A percentile compares a stretch with the other conserved stretches of the same genome.
Conservation (phyloP, 2,113 vertebrate genomes). For the Apaloderma vittatum region DNA sequence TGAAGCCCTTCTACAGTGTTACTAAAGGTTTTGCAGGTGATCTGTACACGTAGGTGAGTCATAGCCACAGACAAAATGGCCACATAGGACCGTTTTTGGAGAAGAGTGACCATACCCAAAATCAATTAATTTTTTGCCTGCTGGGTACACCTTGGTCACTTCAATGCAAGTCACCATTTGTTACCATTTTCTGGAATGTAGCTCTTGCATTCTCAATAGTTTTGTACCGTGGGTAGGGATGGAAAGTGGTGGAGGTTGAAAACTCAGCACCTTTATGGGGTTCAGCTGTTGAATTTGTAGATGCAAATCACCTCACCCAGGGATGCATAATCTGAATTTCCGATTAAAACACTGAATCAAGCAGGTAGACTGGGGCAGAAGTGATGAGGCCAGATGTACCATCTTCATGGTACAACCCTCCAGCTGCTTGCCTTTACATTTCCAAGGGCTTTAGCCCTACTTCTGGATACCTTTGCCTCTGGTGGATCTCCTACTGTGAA, state of each 20-base stretch:
- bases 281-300: background rate
- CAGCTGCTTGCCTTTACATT: background rate
- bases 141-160: fast-evolving
- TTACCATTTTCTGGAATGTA: background rate
- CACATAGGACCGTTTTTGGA: background rate
- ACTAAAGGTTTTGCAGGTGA: background rate
- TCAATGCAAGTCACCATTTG: background rate
- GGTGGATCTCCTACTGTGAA: background rate
- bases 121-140: background rate
- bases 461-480: background rate
- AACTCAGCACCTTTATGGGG: background rate
- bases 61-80: background rate
- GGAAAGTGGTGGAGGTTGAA: background rate
- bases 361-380: background rate
- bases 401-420: background rate
- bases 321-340: background rate
- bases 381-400: background rate
- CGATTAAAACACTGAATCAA: background rate
- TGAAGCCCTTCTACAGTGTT: background rate
- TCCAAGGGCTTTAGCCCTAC: background rate
- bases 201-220: background rate
- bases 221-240: fast-evolving
- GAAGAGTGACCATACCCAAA: background rate
- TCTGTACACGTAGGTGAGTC: fast-evolving
- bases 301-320: background rate